Percentiles rank a stretch among this genome's conserved stretches.
phyloP scores from a whole-genome alignment of 1,140 invertebrate genomes.

The Pygmarrhopalites habei region DNA sequence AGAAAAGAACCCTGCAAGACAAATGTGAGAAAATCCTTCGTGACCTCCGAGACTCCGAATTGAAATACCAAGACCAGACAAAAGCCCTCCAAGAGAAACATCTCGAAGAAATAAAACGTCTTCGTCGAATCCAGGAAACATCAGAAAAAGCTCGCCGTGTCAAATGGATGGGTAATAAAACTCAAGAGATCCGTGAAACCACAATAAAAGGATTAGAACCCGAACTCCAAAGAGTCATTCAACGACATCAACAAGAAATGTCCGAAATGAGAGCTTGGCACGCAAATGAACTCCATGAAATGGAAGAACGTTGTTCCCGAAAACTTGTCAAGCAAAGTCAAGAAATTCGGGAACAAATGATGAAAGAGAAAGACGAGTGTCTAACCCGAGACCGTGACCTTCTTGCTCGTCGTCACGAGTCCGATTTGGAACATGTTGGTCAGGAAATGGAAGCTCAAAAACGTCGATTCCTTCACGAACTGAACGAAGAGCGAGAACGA shows the following conservation, averaged over 20 bases:
- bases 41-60: slow-evolving; percentile 51
- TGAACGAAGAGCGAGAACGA: slow-evolving; percentile 24
- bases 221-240: slow-evolving; percentile 59
- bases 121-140: slow-evolving; percentile 61
- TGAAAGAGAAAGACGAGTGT: slow-evolving; percentile 47
- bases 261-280: slow-evolving; percentile 53
- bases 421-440: slow-evolving; percentile 19
- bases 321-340: slow-evolving; percentile 51
- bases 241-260: slow-evolving; percentile 54
- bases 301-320: slow-evolving; percentile 50
- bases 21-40: slow-evolving; percentile 54
- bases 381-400: slow-evolving; percentile 47
- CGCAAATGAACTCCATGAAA: slow-evolving; percentile 49
- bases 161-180: slow-evolving; percentile 60
- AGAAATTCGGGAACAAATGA: slow-evolving; percentile 47
- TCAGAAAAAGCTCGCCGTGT: slow-evolving; percentile 60
- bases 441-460: slow-evolving; percentile 29
- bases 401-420: slow-evolving; percentile 43
- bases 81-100: slow-evolving; percentile 57
- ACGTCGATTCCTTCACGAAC: slow-evolving; percentile 13
- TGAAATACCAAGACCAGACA: slow-evolving; percentile 48
- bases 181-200: slow-evolving; percentile 64
- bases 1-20: slow-evolving; percentile 58
- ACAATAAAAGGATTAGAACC: slow-evolving; percentile 66
- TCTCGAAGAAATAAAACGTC: slow-evolving; percentile 54